Conservation (phyloP, 2,888 invertebrate genomes). For the Atrina japonica region DNA sequence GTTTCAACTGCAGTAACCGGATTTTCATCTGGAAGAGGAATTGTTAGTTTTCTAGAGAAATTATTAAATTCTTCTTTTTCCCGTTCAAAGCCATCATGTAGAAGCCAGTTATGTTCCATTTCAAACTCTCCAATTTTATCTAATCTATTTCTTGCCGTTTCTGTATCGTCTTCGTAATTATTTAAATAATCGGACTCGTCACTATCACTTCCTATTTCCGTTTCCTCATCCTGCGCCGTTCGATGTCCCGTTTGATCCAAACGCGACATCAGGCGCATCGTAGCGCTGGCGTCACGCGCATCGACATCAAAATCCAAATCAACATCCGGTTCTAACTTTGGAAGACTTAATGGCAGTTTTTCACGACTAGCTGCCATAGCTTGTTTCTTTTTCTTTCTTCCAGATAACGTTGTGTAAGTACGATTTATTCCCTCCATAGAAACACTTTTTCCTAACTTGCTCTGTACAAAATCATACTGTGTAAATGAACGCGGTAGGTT, state of each 20-base stretch:
- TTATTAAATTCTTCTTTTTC: constrained; percentile 57
- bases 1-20: constrained; percentile 63
- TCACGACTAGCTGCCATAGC: constrained; percentile 10
- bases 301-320: constrained; percentile 45
- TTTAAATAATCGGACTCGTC: constrained; percentile 50
- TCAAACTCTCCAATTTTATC: constrained; percentile 67
- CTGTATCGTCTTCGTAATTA: constrained; percentile 59
- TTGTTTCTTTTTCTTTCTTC: constrained; percentile 5
- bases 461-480: constrained; percentile 35
- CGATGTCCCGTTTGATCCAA: neutral
- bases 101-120: constrained; percentile 73
- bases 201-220: constrained; percentile 38
- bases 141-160: constrained; percentile 54
- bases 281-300: constrained; percentile 54
- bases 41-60: constrained; percentile 62
- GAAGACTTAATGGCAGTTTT: constrained; percentile 46
- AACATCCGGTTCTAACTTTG: constrained; percentile 55
- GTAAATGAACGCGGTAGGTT: constrained; percentile 36
- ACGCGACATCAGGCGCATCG: constrained; percentile 8
- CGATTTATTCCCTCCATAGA: constrained; percentile 54
- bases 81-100: constrained; percentile 63
- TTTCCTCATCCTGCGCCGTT: constrained; percentile 28
- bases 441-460: constrained; percentile 48
- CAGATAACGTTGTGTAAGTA: constrained; percentile 18
- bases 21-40: constrained; percentile 71